Evolutionary conservation across 2,113 vertebrate species (phyloP).

Genomic region (Oenanthe oenanthe): DNA sequence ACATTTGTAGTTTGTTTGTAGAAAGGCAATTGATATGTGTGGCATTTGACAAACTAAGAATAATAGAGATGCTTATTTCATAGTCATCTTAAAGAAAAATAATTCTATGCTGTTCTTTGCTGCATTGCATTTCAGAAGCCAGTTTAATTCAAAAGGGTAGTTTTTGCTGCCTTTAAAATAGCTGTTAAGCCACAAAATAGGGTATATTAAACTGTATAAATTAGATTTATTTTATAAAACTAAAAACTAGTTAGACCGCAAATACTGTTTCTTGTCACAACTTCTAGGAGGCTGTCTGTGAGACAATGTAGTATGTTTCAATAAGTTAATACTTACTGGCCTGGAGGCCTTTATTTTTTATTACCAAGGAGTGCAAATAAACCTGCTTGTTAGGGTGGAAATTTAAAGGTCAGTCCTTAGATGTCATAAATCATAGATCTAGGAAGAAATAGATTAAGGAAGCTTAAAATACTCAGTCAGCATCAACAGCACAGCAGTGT

Average conservation of each 20-base stretch:
- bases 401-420: constrained; percentile 54
- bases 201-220: not conserved
- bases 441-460: constrained; percentile 39
- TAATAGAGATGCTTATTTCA: not conserved
- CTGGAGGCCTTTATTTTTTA: constrained; percentile 47
- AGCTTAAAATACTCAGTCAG: constrained; percentile 34
- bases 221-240: constrained; percentile 9
- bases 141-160: not conserved
- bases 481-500: not conserved
- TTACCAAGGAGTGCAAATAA: constrained; percentile 31
- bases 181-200: not conserved
- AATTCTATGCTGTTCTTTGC: not conserved
- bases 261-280: not conserved
- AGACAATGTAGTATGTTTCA: not conserved
- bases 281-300: not conserved
- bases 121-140: not conserved
- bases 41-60: not conserved
- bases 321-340: constrained; percentile 14
- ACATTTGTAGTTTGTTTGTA: not conserved
- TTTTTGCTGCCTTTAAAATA: constrained; percentile 1
- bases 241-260: not conserved
- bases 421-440: constrained; percentile 53
- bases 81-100: not conserved
- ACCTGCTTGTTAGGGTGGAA: constrained; percentile 49
- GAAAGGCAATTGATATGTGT: not conserved